Evolutionary conservation across 2,888 invertebrate species (phyloP).

Genomic region (Synanthedon formicaeformis): DNA sequence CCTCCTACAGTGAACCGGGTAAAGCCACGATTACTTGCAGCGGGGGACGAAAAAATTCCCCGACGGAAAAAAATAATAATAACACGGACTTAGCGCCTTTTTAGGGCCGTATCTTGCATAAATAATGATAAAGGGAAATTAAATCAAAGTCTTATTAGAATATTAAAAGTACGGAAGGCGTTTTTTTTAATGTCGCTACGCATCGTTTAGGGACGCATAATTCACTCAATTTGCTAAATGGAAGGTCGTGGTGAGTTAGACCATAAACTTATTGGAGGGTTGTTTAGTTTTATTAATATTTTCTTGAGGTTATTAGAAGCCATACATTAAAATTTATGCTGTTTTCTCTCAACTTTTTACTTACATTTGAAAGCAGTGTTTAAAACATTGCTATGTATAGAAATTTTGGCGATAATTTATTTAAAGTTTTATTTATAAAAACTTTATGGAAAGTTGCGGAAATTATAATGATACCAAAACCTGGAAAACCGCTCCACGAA

Average conservation of each 20-base stretch:
- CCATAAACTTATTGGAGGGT: constrained; percentile 39
- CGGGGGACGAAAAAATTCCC: constrained; percentile 34
- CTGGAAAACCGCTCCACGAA: too few species aligned
- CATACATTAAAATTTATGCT: constrained; percentile 26
- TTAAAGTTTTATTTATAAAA: too few species aligned
- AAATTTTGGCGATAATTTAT: too few species aligned
- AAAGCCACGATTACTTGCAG: constrained; percentile 21
- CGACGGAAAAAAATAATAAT: constrained; percentile 44
- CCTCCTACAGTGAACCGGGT: constrained; percentile 14
- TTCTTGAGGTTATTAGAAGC: constrained; percentile 29
- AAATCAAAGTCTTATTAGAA: constrained; percentile 69
- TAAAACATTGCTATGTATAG: too few species aligned
- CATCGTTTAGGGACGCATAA: constrained; percentile 59
- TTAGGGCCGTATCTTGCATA: constrained; percentile 59
- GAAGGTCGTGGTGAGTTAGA: constrained; percentile 34
- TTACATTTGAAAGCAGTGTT: too few species aligned
- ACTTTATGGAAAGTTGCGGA: too few species aligned
- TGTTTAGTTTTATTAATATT: constrained; percentile 31
- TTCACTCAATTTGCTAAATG: constrained; percentile 68
- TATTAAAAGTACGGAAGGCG: constrained; percentile 65
- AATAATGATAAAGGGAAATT: constrained; percentile 71
- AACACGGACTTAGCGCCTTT: constrained; percentile 59
- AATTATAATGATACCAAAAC: too few species aligned
- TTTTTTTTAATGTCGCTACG: constrained; percentile 52
- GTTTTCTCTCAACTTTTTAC: too few species aligned